Evolutionary conservation across 2,113 vertebrate species (phyloP), one percentile per base, ranked within the genome.

Genomic region (Globicephala melas): DNA sequence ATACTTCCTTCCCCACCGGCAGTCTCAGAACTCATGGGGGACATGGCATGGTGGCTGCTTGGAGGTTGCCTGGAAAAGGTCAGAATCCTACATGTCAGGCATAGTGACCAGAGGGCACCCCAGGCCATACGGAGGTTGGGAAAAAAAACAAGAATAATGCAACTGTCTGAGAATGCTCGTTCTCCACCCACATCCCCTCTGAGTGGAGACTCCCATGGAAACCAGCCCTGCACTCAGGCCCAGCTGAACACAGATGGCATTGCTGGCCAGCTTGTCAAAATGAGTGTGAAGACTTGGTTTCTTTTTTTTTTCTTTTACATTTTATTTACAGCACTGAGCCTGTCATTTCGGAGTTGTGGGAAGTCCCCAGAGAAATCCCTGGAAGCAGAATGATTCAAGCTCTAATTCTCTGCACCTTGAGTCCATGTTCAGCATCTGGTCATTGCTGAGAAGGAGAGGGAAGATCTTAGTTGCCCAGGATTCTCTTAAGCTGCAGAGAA

Each of bases 321-420:
- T 50, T 98, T 98, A 84, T 33, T 95, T 92, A 77, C 94, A 65
- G 80, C 91, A 4, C 36, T 68, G 68, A 97, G 38, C 8, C 60
- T 96, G 58, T 85, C 65, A 68, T 79, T 60, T 86, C 36, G 53
- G 83, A 96, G 41, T 21, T 80, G 38, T 50, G 50, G 88, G 47
- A 97, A 96, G 76, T 97, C 85, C 87, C 91, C 28, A 47, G 91
- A 96, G 79, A 97, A 97, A 96, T 97, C 81, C 74, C 73, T 41
- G 17, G 82, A 73, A 79, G 74, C 84, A 80, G 63, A 73, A 36
- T 58, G 96, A 62, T 36, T 96, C 63, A 55, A 3, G 21, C 63
- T 96, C 62, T 89, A 93, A 93, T 90, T 93, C 0, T 0, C 4
- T 68, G 31, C 21, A 8, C 87, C 62, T 23, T 87, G 63, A 97